Base-by-base conservation (phyloP, 1,140 invertebrate genomes). In the Monomorium pharaonis region DNA sequence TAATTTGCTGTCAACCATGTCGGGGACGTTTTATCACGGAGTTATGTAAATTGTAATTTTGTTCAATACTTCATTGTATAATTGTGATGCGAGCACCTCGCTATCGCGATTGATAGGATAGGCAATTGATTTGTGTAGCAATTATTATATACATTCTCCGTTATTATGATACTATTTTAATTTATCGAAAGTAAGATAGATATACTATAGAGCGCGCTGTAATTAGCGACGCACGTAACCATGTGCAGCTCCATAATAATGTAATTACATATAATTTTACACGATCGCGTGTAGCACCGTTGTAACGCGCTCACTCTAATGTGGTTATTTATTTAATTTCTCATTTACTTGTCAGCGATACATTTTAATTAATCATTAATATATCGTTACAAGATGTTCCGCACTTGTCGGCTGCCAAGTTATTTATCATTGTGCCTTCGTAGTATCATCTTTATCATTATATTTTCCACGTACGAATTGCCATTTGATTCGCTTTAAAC, bases 261-360 rank as follows among this genome's bases (percentile, higher is more conserved):
- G 58, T 63, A 77, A 78, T 77, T 63, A 63, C 37, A 77, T 78
- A 78, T 78, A 78, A 78, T 78, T 47, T 78, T 24, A 33, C 37
- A 33, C 33, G 75, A 49, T 76, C 5, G 58, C 58, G 42, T 49
- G 24, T 77, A 60, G 37, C 37, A 16, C 37, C 42, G 37, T 76
- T 76, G 54, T 30, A 60, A 33, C 10, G 18, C 58, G n/a, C 49
- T 33, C 33, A 30, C 18, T n/a, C n/a, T 63, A 65, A 78, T 65
- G 33, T n/a, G 30, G 42, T 65, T 78, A 49, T 65, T 78, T 78
- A 63, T 77, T 77, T 47, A 77, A 77, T 63, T 76, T 24, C 33
- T 60, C 21, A 76, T 60, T 76, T 76, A 76, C 37, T 65, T 44
- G 24, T 78, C 58, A 80, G 21, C 18, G 33, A 80, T 69, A 16